A percentile compares a stretch with the other conserved stretches of the same genome.
These are phyloP conservation scores for Ptychodera flava DNA, from an alignment of 35 echinoderm and acorn worm genomes.

Conservation along the genomic window DNA sequence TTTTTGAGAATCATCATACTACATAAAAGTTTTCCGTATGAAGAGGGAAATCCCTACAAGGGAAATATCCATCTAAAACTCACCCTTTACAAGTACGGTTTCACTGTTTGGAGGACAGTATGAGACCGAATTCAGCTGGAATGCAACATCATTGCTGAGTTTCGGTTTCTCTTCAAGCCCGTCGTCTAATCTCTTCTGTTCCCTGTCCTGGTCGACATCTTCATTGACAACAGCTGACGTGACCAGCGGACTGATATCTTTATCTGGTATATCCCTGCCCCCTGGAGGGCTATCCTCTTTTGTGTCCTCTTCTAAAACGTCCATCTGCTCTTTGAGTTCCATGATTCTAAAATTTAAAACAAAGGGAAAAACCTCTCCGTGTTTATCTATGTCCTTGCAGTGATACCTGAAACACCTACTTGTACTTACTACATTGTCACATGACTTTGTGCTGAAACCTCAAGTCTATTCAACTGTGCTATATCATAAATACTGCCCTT, in stretches of 20 bases:
- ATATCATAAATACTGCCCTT: too few species aligned
- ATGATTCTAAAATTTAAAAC: not conserved
- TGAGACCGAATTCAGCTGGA: not conserved
- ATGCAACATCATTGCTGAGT: not conserved
- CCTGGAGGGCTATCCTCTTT: not conserved
- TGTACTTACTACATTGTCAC: too few species aligned
- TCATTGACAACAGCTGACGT: not conserved
- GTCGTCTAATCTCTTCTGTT: not conserved
- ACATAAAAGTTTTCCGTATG: too few species aligned
- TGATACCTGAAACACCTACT: too few species aligned
- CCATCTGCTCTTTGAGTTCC: not conserved
- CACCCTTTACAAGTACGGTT: not conserved
- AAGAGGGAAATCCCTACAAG: too few species aligned
- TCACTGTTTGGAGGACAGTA: not conserved
- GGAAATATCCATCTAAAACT: too few species aligned
- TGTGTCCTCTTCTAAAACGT: not conserved
- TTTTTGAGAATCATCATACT: too few species aligned
- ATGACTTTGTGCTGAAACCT: too few species aligned
- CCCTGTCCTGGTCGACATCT: not conserved
- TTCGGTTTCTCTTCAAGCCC: not conserved
- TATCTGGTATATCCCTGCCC: not conserved
- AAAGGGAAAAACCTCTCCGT: too few species aligned
- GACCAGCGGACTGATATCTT: not conserved
- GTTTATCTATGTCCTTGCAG: too few species aligned
- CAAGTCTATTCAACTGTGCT: too few species aligned